Conservation (phyloP, 2,113 vertebrate genomes). For the Calypte anna region DNA sequence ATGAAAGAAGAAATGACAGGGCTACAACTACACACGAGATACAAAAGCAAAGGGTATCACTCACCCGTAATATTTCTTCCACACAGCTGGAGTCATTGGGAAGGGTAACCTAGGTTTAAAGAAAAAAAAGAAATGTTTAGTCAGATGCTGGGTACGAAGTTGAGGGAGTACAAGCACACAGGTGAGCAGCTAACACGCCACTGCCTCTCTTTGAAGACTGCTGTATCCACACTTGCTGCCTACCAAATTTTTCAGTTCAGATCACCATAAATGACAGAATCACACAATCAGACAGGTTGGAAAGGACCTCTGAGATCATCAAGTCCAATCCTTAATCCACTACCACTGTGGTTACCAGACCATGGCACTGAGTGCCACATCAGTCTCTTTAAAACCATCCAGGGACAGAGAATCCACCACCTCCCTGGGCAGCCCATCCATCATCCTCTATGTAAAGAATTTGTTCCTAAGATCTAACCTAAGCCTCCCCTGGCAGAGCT, state of each 20-base stretch:
- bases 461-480: too few species aligned
- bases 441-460: too few species aligned
- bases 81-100: constrained; percentile 95
- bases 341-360: too few species aligned
- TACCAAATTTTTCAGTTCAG: constrained; percentile 25
- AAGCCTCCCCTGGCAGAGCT: too few species aligned
- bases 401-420: too few species aligned
- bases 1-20: neutral
- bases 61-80: constrained; percentile 96
- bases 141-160: constrained; percentile 34
- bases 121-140: constrained; percentile 29
- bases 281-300: too few species aligned
- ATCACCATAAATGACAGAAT: constrained; percentile 11
- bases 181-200: neutral
- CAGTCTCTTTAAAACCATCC: too few species aligned
- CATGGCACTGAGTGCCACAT: too few species aligned
- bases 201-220: constrained; percentile 2
- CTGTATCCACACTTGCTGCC: neutral
- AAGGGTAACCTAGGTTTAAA: constrained; percentile 87
- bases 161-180: neutral
- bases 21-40: constrained; percentile 16
- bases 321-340: too few species aligned
- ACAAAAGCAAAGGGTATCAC: constrained; percentile 68
- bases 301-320: too few species aligned
- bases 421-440: too few species aligned